Base-by-base conservation (phyloP, 2,888 invertebrate species). In the Unio delphinus region DNA sequence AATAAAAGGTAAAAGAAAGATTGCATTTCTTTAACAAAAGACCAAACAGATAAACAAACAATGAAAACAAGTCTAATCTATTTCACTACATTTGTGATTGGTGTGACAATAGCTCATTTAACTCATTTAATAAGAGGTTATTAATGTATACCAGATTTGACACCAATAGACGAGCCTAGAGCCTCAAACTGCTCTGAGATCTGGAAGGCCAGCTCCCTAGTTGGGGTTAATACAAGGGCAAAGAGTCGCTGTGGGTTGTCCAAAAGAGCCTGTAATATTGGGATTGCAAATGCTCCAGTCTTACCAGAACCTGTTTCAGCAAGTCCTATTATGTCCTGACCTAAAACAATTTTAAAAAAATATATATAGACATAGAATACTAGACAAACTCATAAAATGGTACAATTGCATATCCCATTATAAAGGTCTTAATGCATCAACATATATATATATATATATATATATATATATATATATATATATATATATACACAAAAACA, bases 171-270 rank as follows among this genome's bases (percentile, higher is more conserved):
- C 20, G 95, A 79, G 4, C 92, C 99, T 73, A 99, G 92, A 4
- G 99, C 99, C 90, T 98, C 96, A 92, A 99, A 97, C 88, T 99
- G 99, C 91, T 99, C 99, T 0, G 96, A 95, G 87, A 99, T 99
- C 91, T 99, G 99, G 89, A 97, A 97, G 4, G 99, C 99, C 84
- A 99, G 91, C 91, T 99, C 99, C 90, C 99, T 93, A 0, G 99
- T 99, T 0, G 99, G 99, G 23, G 99, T 99, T 65, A 99, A 90
- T 78, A 99, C 92, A 61, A 89, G 80, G 28, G 86, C 86, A 91
- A 97, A 99, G 87, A 98, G 94, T 88, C 98, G 92, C 88, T 98
- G 98, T 0, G 98, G 98, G 86, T 94, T 94, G 80, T 97, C 95
- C 60, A 99, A 90, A 23, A 99, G 91, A 0, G 95, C 93, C 87